These are phyloP conservation scores for Spea multiplicata DNA, from an alignment of 2,113 vertebrate genomes.

Conservation along the genomic window DNA sequence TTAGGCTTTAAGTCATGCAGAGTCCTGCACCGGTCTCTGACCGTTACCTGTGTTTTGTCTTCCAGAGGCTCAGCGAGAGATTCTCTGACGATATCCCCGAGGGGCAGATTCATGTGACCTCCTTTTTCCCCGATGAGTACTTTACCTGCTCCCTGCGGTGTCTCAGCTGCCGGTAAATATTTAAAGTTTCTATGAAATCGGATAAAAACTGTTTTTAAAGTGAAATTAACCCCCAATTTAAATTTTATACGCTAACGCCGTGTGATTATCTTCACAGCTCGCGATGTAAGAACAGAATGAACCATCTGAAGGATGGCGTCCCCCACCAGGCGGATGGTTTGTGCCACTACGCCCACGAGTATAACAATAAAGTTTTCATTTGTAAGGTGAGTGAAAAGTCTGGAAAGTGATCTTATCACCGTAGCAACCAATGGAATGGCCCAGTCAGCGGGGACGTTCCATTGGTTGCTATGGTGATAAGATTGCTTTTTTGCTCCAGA, in stretches of 20 bases:
- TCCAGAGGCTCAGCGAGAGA: slow-evolving; percentile 71
- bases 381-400: slow-evolving; percentile 65
- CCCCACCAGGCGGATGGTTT: slow-evolving; percentile 71
- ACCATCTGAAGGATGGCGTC: slow-evolving; percentile 71
- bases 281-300: slow-evolving; percentile 77
- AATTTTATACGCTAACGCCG: too few relatives aligned
- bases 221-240: too few relatives aligned
- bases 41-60: neutral
- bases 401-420: too few relatives aligned
- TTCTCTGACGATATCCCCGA: slow-evolving; percentile 75
- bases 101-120: slow-evolving; percentile 63
- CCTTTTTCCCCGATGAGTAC: slow-evolving; percentile 79
- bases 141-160: slow-evolving; percentile 77
- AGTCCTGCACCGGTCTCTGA: neutral
- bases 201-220: too few relatives aligned
- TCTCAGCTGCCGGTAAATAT: slow-evolving; percentile 73
- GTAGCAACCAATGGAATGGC: too few relatives aligned
- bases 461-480: too few relatives aligned
- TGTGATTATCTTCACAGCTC: slow-evolving; percentile 53
- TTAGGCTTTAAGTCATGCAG: too few relatives aligned
- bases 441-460: too few relatives aligned
- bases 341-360: slow-evolving; percentile 75
- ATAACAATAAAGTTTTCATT: slow-evolving; percentile 78
- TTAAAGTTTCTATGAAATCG: too few relatives aligned
- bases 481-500: neutral